A percentile compares a stretch with the other conserved stretches of the same genome.
Evolutionary conservation across 2,797 vertebrate species (phyloP).

Genomic region (Sylvia borin): DNA sequence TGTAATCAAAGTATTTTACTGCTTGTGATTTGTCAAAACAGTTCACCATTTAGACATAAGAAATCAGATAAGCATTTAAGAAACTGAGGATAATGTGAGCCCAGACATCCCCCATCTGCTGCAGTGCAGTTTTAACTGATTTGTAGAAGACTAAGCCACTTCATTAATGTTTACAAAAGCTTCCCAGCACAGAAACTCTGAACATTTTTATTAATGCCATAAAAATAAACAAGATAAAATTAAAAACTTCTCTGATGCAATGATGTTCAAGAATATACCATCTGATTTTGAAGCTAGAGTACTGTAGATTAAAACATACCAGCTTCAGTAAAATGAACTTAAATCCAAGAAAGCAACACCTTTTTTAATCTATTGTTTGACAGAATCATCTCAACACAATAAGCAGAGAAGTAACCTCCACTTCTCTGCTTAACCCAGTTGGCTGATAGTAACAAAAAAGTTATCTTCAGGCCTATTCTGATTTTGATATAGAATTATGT

Average conservation of each 20-base stretch:
- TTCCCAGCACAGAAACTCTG: neutral
- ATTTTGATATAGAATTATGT: neutral
- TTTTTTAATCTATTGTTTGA: neutral
- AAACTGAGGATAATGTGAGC: conserved; percentile 52
- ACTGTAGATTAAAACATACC: neutral
- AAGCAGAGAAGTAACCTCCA: neutral
- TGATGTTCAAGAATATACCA: neutral
- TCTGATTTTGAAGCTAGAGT: neutral
- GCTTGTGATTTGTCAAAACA: conserved; percentile 19
- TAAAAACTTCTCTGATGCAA: neutral
- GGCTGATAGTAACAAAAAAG: neutral
- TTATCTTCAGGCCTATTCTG: neutral
- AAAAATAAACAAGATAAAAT: conserved; percentile 2
- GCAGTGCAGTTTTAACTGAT: conserved; percentile 22
- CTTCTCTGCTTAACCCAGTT: neutral
- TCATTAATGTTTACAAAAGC: neutral
- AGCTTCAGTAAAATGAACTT: neutral
- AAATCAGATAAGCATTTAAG: conserved; percentile 51
- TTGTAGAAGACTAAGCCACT: neutral
- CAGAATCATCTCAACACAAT: neutral
- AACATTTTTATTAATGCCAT: neutral
- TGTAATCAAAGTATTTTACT: neutral
- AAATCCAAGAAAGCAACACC: neutral
- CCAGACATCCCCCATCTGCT: conserved; percentile 54
- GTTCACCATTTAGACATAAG: conserved; percentile 13